Percentiles rank a stretch among this genome's conserved stretches.
Conservation (phyloP, 2,888 invertebrate genomes). For the Trisateles emortualis region DNA sequence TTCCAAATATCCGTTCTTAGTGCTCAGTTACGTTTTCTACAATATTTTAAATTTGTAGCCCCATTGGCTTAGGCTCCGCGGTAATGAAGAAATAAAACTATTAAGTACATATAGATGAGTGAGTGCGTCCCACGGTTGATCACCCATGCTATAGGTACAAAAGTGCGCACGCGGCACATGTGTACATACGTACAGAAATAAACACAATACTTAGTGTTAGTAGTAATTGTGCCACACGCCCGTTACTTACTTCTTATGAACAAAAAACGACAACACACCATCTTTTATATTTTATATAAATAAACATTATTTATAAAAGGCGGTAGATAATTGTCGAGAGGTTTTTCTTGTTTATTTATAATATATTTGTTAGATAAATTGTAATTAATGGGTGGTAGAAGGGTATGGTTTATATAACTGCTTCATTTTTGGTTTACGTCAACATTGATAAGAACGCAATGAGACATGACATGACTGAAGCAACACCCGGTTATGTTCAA, state of each 20-base stretch:
- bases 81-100: no score
- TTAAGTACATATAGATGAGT: no score
- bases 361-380: conserved; percentile 34
- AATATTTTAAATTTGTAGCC: no score
- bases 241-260: conserved; percentile 60
- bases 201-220: conserved; percentile 76
- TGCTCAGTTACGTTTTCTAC: no score
- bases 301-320: conserved; percentile 77
- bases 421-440: conserved; percentile 35
- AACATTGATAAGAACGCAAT: background rate
- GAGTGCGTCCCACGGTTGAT: conserved; percentile 54
- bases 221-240: conserved; percentile 83
- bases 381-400: conserved; percentile 32
- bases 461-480: no score
- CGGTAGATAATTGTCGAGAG: conserved; percentile 47
- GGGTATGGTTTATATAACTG: conserved; percentile 22
- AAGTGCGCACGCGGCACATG: conserved; percentile 76
- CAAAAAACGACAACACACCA: conserved; percentile 59
- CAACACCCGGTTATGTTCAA: no score
- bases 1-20: no score
- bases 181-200: conserved; percentile 75
- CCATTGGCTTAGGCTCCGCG: no score
- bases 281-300: conserved; percentile 63
- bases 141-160: conserved; percentile 50
- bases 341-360: conserved; percentile 31